These are phyloP conservation scores for Pristionchus japonicus DNA, from an alignment of 2,888 invertebrate species.

Conservation along the genomic window DNA sequence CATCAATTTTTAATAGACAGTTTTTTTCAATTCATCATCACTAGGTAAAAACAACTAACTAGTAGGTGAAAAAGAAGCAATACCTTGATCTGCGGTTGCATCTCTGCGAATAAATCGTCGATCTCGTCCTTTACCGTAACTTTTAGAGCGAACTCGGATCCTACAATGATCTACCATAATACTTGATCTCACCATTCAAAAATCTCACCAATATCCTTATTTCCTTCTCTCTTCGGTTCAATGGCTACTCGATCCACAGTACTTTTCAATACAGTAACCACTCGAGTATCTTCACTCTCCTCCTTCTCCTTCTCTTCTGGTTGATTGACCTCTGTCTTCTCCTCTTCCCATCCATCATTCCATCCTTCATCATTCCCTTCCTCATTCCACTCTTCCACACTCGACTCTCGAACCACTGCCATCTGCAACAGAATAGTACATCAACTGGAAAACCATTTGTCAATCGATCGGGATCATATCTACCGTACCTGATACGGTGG, in stretches of 20 bases:
- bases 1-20: background rate
- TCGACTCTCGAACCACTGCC: background rate
- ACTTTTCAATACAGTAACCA: background rate
- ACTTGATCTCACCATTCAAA: background rate
- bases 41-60: too few relatives aligned
- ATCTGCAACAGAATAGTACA: background rate
- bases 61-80: too few relatives aligned
- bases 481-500: background rate
- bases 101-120: conserved; percentile 44
- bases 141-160: conserved; percentile 39
- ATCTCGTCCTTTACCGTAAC: conserved; percentile 38
- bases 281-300: background rate
- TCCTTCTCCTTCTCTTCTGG: background rate
- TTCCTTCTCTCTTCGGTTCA: background rate
- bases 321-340: conserved; percentile 44
- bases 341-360: conserved; percentile 47
- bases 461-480: background rate
- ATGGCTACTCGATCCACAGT: background rate
- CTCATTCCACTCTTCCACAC: background rate
- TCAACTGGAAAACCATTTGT: background rate
- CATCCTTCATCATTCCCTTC: conserved; percentile 27
- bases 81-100: conserved; percentile 46
- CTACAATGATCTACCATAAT: background rate
- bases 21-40: background rate
- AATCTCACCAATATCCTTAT: conserved; percentile 39